Conservation (phyloP, 2,113 vertebrate species). For the Mustela nigripes region DNA sequence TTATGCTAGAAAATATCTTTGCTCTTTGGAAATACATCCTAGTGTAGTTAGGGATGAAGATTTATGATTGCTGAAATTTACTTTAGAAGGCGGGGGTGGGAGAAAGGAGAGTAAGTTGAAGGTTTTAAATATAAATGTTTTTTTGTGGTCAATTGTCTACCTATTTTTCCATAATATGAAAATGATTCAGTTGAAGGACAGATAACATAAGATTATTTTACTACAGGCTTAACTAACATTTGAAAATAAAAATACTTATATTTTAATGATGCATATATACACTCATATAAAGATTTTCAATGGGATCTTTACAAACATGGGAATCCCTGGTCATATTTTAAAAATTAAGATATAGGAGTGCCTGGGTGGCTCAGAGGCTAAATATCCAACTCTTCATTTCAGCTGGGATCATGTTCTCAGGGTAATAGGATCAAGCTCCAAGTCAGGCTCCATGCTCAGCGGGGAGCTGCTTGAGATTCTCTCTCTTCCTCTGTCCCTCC, state of each 20-base stretch:
- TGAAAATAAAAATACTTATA: constrained; percentile 19
- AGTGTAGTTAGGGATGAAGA: background rate
- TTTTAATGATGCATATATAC: background rate
- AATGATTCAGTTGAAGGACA: constrained; percentile 2
- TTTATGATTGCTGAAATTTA: background rate
- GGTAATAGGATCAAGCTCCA: background rate
- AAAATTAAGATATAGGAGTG: background rate
- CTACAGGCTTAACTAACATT: background rate
- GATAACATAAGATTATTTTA: background rate
- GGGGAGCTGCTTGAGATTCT: background rate
- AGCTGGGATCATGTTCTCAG: background rate
- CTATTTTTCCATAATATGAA: background rate
- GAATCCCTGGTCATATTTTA: background rate
- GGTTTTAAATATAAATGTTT: constrained; percentile 11
- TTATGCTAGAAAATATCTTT: background rate
- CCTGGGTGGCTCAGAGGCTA: background rate
- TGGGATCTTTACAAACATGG: background rate
- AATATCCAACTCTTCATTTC: background rate
- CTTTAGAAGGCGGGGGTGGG: background rate
- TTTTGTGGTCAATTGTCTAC: background rate
- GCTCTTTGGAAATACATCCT: constrained; percentile 13
- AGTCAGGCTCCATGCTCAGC: background rate
- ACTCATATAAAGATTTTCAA: background rate
- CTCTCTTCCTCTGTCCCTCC: background rate
- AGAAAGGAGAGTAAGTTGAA: background rate